Evolutionary conservation across 2,113 vertebrate genomes (phyloP).

Genomic region (Rhegmatorhina hoffmannsi): DNA sequence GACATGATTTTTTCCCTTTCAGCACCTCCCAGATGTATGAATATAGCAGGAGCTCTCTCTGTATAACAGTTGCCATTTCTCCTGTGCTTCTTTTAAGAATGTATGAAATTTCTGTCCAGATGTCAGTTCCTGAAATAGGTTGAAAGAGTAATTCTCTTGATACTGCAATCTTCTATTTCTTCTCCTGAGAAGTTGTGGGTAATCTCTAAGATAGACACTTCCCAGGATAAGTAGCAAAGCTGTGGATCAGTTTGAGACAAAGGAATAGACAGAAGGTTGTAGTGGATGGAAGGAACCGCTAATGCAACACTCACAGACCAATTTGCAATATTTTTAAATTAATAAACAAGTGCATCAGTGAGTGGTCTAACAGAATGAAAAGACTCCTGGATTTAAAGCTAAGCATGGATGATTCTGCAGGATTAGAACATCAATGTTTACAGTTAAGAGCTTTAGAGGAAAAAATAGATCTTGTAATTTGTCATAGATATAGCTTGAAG

Average conservation of each 20-base stretch:
- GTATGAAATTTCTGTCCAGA: not conserved
- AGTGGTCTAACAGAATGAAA: not conserved
- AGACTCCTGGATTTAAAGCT: not conserved
- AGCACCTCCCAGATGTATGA: not conserved
- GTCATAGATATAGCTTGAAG: not conserved
- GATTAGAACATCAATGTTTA: not conserved
- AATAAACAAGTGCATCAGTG: not conserved
- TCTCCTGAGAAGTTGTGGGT: not conserved
- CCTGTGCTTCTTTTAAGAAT: not conserved
- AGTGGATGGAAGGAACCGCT: not conserved
- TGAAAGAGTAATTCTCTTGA: not conserved
- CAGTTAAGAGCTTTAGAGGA: not conserved
- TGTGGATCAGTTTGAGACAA: not conserved
- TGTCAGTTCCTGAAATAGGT: not conserved
- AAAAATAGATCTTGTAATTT: not conserved
- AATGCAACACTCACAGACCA: not conserved
- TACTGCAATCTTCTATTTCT: not conserved
- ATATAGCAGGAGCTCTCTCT: not conserved
- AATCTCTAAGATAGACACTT: not conserved
- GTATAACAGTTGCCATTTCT: not conserved
- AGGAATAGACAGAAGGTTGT: not conserved
- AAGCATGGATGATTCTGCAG: not conserved
- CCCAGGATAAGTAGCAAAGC: not conserved
- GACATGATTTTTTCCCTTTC: not conserved
- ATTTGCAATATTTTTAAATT: not conserved